These are phyloP conservation scores for Pogonocichla stellata DNA, from an alignment of 2,113 vertebrate species.

Conservation along the genomic window DNA sequence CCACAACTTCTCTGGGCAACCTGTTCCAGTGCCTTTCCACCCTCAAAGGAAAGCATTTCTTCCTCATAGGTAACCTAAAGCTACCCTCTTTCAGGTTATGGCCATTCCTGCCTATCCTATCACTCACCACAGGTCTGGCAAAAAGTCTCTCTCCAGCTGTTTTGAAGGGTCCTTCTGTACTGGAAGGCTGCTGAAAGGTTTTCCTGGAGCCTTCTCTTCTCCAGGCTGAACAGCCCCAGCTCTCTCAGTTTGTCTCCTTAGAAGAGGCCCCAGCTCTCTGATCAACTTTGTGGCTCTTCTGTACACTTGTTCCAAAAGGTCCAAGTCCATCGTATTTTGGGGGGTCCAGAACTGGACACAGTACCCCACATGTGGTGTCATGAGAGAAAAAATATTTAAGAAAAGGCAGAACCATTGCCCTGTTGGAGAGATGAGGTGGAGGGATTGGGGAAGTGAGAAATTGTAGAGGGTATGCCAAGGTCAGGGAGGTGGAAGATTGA, in stretches of 20 bases:
- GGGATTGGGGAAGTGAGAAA: too few species aligned
- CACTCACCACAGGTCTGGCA: too few species aligned
- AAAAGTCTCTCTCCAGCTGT: not conserved
- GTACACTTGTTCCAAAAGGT: too few species aligned
- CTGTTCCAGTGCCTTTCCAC: not conserved
- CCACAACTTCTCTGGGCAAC: not conserved
- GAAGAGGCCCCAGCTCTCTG: not conserved
- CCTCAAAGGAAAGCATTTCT: not conserved
- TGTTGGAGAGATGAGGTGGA: too few species aligned
- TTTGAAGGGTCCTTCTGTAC: not conserved
- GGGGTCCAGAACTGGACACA: not conserved
- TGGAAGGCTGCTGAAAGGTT: not conserved
- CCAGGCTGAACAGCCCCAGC: not conserved
- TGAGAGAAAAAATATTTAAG: not conserved
- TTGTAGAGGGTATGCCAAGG: too few species aligned
- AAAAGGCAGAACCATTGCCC: too few species aligned
- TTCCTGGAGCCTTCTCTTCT: not conserved
- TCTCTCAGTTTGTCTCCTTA: not conserved
- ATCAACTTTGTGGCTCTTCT: not conserved
- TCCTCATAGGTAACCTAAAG: not conserved
- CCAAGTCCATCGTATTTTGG: fast-evolving
- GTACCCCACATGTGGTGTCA: not conserved
- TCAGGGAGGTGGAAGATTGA: too few species aligned
- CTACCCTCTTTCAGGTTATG: not conserved
- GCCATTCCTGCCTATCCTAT: not conserved